Base-by-base conservation (phyloP, 2,888 invertebrate genomes). In the Lydus trimaculatus region DNA sequence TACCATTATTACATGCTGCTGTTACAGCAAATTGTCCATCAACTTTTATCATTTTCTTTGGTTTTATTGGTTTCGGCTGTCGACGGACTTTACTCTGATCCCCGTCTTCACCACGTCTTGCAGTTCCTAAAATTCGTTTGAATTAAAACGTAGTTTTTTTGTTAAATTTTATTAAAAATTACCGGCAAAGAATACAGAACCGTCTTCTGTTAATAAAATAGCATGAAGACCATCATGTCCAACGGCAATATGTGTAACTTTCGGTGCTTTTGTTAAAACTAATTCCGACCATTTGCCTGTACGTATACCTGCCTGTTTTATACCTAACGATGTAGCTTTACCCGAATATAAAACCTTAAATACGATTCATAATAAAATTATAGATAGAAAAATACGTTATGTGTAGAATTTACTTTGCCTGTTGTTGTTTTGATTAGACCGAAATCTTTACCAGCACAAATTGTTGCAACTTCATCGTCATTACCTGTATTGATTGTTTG, bases 171-270 rank as follows among this genome's bases (percentile, higher is more conserved):
- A 11, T 20, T 5, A 23, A 20, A 1, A 56, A 7, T 70, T 77
- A 85, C 87, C 90, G 59, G 90, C 88, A 85, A 96, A 96, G 82
- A 94, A 91, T 0, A 96, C 96, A 0, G 93, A 91, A 0, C 99
- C 99, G 82, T 96, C 96, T 79, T 98, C 96, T 48, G 96, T 90
- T n/a, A 98, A 89, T 33, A 99, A 85, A 63, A 98, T 87, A 0
- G 95, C 96, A 84, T 99, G 97, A 62, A 94, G 90, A 0, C 97
- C 97, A 82, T 99, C 98, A 81, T 98, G 97, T 0, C 98, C 98
- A 2, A 96, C 90, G 0, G 96, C 93, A 72, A 96, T 90, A 85
- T 97, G 92, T 0, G 88, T 85, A 68, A 94, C 89, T 80, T 90
- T 91, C 1, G 92, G 91, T 23, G 91, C 89, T 86, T 94, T 94